Evolutionary conservation across 1,140 invertebrate species (phyloP), one percentile per base, ranked within the genome.

Genomic region (Zophobas atratus): DNA sequence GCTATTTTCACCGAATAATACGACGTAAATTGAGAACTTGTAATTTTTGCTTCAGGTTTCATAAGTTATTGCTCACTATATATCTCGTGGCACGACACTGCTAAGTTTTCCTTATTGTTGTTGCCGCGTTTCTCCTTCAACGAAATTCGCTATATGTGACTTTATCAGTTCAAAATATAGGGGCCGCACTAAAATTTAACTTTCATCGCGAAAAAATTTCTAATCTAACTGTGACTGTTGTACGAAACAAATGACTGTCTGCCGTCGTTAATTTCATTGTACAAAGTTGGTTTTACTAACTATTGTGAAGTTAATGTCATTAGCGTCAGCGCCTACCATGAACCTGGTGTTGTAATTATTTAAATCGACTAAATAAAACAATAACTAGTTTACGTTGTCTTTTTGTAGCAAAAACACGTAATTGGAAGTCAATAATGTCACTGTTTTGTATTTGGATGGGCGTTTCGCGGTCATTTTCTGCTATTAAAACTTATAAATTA

Each of bases 71-170:
- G 33, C 34, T 20, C 1, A 6, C 2, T 33, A 53, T 2, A 20
- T 46, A 53, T 46, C 8, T 46, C 5, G 49, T 53, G 2, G 20
- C 2, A 53, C 6, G 34, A 35, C 1, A 57, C 20, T 57, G 33
- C 2, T 57, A 57, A 35, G 55, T 51, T 51, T 51, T 57, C 55
- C 3, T 57, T 57, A 57, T 57, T 35, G 33, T 53, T 53, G 49
- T 35, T 34, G 55, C 34, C 1, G 32, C 3, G 3, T 1, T 57
- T 57, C 35, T 57, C 55, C 55, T 57, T 35, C 4, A 57, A 57
- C 35, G 55, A 57, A 57, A 57, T 57, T 57, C 55, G 33, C 33
- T 35, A 36, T 57, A 57, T 8, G 55, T 8, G 55, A 33, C 35
- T 34, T 57, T 57, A 57, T 35, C 55, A 57, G 35, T 35, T 35